Base-by-base conservation (phyloP, 2,888 invertebrate species). In the Odontocolon sp. region DNA sequence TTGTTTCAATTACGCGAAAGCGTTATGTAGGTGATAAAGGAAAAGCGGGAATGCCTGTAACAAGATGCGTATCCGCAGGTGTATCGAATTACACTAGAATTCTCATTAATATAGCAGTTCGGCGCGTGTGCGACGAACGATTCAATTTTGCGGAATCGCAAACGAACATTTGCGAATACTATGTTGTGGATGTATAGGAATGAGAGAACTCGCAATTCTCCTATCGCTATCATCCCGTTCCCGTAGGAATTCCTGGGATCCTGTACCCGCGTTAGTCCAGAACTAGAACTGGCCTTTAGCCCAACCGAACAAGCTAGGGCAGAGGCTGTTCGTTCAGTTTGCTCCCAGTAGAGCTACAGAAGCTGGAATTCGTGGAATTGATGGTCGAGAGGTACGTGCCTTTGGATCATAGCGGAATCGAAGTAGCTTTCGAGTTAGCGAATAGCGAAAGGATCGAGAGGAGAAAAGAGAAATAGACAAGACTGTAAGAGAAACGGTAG, bases 311-410 rank as follows among this genome's bases (percentile, higher is more conserved):
- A 11, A 47, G 47, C 63, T 47, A 11, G 42, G n/a, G 28, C 31
- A 18, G 31, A 31, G 59, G 26, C 42, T 42, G 59, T 40, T 16
- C 21, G 36, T 6, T 11, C 63, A 40, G 42, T 14, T 6, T 18
- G 21, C 68, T 23, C 26, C 31, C 45, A 21, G 54, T 45, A 6
- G 36, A 16, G 38, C 45, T 18, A 45, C 47, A 45, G 8, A 31
- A 16, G 36, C 31, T 38, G 75, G 75, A 76, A 70, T 76, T 66
- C 45, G 45, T 23, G 70, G 70, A 76, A 76, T 76, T 66, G 59
- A 76, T 66, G 45, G 50, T 57, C 57, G 64, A 45, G 50, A 54
- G 31, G 40, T 54, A 63, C 59, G 57, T 59, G 66, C 64, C 56
- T 66, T 23, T 26, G 45, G 26, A 14, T 40, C 23, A 14, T 8